Base-by-base conservation (phyloP, 2,797 vertebrate species). In the Spinus pinus region DNA sequence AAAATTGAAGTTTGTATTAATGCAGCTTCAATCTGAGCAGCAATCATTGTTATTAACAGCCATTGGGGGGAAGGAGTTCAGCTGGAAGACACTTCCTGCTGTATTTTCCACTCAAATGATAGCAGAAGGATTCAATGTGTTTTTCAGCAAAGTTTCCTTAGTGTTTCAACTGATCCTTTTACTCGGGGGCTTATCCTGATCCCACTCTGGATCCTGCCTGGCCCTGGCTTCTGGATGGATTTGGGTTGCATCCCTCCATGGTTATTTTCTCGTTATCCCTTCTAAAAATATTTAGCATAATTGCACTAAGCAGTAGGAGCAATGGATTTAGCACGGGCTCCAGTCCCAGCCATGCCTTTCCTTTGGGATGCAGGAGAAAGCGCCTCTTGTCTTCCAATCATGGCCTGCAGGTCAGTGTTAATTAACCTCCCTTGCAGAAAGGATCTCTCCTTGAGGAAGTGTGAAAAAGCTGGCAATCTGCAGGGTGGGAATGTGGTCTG, bases 341-440 rank as follows among this genome's bases (percentile, higher is more conserved):
- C 12, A 35, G 60, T 94, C 70, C 50, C n/a, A 14, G 54, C 83
- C 28, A 0, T 8, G 53, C 47, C 50, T 65, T 41, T 50, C 72
- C 57, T 74, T 53, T 0, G 33, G 56, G 16, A 10, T 1, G 9
- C 73, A 53, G 81, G 62, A 88, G 87, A 56, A 93, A 65, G 47
- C 0, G 0, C 5, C 1, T 57, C 81, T 88, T 89, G 58, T 84
- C 93, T 92, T 93, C 95, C 93, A 70, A 91, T 93, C 80, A 37
- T 86, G 94, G 85, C 88, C 93, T 33, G 33, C 0, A 3, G 92
- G 92, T 94, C 93, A 84, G 56, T 81, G 89, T 90, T 96, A 96
- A 96, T 96, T 96, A 97, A 96, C 95, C 93, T 96, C 80, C 74
- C 73, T 56, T 4, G 12, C 93, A 93, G 77, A 81, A 86, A 67